phyloP scores from a whole-genome alignment of 2,113 vertebrate species.

The Ciconia maguari region DNA sequence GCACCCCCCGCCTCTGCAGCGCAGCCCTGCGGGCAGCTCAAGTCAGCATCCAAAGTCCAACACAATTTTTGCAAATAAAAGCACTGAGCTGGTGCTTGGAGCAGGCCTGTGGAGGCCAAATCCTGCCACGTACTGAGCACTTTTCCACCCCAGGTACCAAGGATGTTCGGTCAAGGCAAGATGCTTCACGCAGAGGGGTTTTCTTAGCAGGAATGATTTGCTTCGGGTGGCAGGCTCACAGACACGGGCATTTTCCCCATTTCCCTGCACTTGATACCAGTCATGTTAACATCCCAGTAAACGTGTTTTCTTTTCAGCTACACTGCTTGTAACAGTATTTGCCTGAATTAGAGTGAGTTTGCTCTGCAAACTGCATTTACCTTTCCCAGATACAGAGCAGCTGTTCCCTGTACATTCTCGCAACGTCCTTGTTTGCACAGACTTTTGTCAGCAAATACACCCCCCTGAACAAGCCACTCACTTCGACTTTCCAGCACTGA shows the following conservation, averaged over 20 bases:
- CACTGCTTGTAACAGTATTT: conserved; percentile 74
- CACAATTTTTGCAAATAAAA: neutral
- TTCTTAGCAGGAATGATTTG: neutral
- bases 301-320: conserved; percentile 61
- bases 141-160: neutral
- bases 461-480: conserved; percentile 53
- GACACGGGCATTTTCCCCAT: neutral
- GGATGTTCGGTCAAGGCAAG: neutral
- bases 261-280: neutral
- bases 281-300: conserved; percentile 46
- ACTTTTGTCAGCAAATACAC: conserved; percentile 74
- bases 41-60: neutral
- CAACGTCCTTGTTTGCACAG: conserved; percentile 74
- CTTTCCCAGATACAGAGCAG: conserved; percentile 69
- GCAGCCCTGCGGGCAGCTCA: neutral
- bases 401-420: conserved; percentile 67
- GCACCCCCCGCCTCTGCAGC: fast-evolving
- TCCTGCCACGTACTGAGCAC: neutral
- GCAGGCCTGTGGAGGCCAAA: neutral
- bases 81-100: neutral
- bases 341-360: conserved; percentile 77
- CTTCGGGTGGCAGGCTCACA: neutral
- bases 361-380: conserved; percentile 72
- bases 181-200: neutral
- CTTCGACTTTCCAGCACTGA: conserved; percentile 27